A percentile compares a stretch with the other conserved stretches of the same genome.
phyloP scores from a whole-genome alignment of 2,888 invertebrate species.

The Lepidocyrtoides sp. region DNA sequence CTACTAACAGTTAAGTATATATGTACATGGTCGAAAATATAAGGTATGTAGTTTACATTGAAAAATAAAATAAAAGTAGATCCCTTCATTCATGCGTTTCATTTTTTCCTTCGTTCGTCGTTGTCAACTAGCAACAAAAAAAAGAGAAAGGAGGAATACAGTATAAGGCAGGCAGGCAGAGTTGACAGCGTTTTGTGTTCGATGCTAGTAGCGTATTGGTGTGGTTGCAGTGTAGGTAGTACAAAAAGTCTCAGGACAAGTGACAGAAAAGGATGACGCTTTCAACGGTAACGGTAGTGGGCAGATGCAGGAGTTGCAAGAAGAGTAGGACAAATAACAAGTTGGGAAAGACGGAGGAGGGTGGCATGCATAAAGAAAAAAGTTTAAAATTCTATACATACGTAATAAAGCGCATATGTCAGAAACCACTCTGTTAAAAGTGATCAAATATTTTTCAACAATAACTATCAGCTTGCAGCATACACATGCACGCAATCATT shows the following conservation, averaged over 20 bases:
- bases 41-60: conserved; percentile 15
- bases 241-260: conserved; percentile 63
- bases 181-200: not conserved
- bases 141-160: not conserved
- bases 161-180: not conserved
- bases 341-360: not conserved
- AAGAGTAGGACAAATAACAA: not conserved
- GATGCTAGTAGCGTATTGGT: not conserved
- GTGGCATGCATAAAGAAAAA: not conserved
- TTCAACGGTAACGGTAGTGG: conserved; percentile 59
- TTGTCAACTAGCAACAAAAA: conserved; percentile 41
- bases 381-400: conserved; percentile 72
- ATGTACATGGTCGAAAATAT: conserved; percentile 29
- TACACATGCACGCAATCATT: conserved; percentile 40
- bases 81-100: conserved; percentile 43
- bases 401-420: conserved; percentile 70
- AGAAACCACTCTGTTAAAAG: conserved; percentile 71
- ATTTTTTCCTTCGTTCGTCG: conserved; percentile 6
- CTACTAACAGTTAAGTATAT: not conserved
- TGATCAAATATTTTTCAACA: conserved; percentile 66
- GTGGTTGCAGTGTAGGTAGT: conserved; percentile 2
- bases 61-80: conserved; percentile 32
- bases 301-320: not conserved
- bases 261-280: conserved; percentile 76
- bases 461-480: conserved; percentile 37